Percentiles rank a stretch among this genome's conserved stretches.
phyloP scores from a whole-genome alignment of 2,797 vertebrate species.

The Schizopygopsis malacanthus region DNA sequence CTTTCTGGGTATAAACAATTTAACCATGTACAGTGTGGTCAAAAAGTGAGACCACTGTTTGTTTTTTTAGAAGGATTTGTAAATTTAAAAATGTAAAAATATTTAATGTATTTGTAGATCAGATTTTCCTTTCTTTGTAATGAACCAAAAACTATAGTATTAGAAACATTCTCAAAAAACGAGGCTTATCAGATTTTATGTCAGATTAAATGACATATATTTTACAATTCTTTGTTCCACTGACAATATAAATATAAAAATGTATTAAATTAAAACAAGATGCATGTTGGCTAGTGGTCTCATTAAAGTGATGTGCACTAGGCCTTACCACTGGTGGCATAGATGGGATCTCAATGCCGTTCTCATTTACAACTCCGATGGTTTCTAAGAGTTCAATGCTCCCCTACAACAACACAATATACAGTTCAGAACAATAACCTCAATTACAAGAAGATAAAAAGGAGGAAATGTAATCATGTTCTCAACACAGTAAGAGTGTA shows the following conservation, averaged over 20 bases:
- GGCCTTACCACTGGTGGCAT: conserved; percentile 73
- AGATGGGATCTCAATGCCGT: conserved; percentile 66
- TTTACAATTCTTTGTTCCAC: not conserved
- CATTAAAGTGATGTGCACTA: not conserved
- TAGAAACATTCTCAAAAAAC: not conserved
- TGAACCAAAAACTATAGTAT: not conserved
- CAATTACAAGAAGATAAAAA: not conserved
- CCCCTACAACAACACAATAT: conserved; percentile 65
- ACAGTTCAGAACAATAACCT: not conserved
- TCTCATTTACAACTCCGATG: conserved; percentile 77
- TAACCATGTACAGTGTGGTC: not conserved
- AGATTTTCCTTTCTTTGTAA: not conserved
- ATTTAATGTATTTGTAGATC: not conserved
- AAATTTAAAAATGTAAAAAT: no score
- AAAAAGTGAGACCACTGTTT: not conserved
- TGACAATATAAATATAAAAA: not conserved
- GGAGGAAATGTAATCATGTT: not conserved
- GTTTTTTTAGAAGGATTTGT: no score
- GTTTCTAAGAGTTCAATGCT: conserved; percentile 79
- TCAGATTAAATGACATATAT: not conserved
- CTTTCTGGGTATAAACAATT: not conserved
- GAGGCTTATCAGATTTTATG: not conserved
- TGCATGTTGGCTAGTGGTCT: not conserved
- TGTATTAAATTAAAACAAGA: not conserved
- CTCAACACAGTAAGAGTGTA: not conserved